These are phyloP conservation scores for Diachasma alloeum DNA, from an alignment of 1,140 invertebrate genomes.

Conservation along the genomic window DNA sequence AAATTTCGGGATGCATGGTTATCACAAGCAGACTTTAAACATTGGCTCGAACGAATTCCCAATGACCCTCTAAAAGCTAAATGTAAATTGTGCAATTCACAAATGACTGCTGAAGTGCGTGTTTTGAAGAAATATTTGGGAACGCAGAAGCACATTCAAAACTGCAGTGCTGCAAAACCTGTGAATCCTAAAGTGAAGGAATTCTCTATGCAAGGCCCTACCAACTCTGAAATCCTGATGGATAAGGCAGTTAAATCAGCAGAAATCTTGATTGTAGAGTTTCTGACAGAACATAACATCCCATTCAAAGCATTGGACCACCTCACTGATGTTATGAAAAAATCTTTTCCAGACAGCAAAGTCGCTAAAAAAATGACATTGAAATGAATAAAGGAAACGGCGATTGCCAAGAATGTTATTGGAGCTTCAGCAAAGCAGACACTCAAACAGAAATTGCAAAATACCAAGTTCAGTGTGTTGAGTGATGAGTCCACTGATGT, in stretches of 20 bases:
- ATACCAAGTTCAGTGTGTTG: conserved; percentile 37
- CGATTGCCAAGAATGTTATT: conserved; percentile 38
- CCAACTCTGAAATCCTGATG: background rate
- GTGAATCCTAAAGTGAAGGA: too few relatives aligned
- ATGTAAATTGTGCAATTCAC: too few relatives aligned
- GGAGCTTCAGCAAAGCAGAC: conserved; percentile 29
- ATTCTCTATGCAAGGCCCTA: too few relatives aligned
- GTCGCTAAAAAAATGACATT: conserved; percentile 19
- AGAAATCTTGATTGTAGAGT: conserved; percentile 18
- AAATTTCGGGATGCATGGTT: too few relatives aligned
- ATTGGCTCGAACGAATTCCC: too few relatives aligned
- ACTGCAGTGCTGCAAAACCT: too few relatives aligned
- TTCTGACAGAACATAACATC: conserved; percentile 24
- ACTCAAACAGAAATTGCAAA: conserved; percentile 28
- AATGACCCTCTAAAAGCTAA: too few relatives aligned
- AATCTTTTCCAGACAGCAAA: conserved; percentile 25
- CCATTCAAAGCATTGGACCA: conserved; percentile 21
- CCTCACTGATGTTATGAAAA: conserved; percentile 12
- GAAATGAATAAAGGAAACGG: conserved; percentile 28
- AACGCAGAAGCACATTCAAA: too few relatives aligned
- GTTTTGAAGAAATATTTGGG: too few relatives aligned
- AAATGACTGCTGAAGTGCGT: too few relatives aligned
- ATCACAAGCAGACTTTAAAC: too few relatives aligned
- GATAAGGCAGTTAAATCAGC: background rate
- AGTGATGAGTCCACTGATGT: conserved; percentile 45